phyloP scores from a whole-genome alignment of 23 tunicate species.

The Botrylloides violaceus region DNA sequence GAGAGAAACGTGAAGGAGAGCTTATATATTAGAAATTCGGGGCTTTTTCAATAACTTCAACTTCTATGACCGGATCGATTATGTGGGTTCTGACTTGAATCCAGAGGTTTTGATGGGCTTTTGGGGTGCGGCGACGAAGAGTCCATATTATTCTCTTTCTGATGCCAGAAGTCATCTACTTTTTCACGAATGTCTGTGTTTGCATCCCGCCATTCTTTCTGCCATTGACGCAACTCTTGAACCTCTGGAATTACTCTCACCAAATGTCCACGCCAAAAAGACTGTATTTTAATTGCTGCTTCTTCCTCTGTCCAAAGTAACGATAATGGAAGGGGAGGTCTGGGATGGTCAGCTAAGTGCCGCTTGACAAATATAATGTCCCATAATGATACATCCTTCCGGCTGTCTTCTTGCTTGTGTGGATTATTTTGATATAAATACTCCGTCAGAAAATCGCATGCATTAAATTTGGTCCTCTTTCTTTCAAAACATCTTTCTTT shows the following conservation, averaged over 20 bases:
- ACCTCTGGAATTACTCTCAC: constrained; percentile 51
- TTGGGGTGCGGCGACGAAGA: background rate
- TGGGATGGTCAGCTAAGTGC: constrained; percentile 32
- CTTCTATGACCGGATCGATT: too few relatives aligned
- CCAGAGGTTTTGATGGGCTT: background rate
- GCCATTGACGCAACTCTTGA: constrained; percentile 74
- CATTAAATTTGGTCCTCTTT: constrained; percentile 69
- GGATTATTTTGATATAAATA: constrained; percentile 62
- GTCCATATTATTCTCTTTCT: constrained; percentile 32
- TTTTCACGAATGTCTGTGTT: constrained; percentile 45
- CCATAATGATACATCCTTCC: constrained; percentile 3
- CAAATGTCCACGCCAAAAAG: constrained; percentile 78
- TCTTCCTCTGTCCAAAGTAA: constrained; percentile 72
- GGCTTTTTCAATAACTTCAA: too few relatives aligned
- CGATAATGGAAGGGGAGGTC: constrained; percentile 81
- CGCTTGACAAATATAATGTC: constrained; percentile 52
- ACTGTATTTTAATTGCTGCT: constrained; percentile 79
- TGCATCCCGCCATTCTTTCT: constrained; percentile 70
- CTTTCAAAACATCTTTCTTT: constrained; percentile 75
- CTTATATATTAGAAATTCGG: too few relatives aligned
- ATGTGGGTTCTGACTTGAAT: too few relatives aligned
- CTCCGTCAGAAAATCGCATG: constrained; percentile 81
- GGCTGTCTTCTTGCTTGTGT: background rate
- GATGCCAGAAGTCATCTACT: constrained; percentile 75
- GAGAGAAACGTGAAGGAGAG: too few relatives aligned